These are phyloP conservation scores for Hirundo rustica DNA, from an alignment of 2,797 vertebrate species.

Conservation along the genomic window DNA sequence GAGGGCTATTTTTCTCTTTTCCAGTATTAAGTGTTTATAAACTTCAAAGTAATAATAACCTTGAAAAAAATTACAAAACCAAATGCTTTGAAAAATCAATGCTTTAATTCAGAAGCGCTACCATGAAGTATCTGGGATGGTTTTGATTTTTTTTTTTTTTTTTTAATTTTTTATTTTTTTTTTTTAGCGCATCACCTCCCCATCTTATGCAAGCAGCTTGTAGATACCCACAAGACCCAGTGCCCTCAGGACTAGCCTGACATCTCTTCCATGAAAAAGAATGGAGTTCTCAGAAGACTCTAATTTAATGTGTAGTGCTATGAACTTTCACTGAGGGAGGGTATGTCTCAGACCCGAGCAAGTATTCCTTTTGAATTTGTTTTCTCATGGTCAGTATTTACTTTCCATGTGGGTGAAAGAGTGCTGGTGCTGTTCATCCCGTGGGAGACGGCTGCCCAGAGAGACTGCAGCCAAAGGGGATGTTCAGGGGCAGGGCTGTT, in stretches of 20 bases:
- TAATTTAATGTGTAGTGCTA: neutral
- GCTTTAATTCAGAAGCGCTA: neutral
- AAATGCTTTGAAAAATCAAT: slow-evolving; percentile 1
- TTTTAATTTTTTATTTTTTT: neutral
- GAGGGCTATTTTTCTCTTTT: neutral
- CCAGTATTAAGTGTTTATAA: neutral
- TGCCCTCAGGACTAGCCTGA: neutral
- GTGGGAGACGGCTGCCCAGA: neutral
- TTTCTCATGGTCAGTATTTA: neutral
- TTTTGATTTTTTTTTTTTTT: neutral
- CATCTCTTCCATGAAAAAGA: neutral
- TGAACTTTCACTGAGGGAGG: neutral
- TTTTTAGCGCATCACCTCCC: rapidly evolving
- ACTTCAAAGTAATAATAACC: slow-evolving; percentile 2
- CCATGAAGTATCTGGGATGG: neutral
- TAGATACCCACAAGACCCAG: neutral
- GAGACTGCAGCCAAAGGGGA: rapidly evolving
- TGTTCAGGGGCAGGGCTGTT: neutral
- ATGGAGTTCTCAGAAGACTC: neutral
- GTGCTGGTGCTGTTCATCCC: neutral
- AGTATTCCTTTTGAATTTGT: neutral
- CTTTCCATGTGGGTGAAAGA: slow-evolving; percentile 11
- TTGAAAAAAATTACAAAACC: neutral
- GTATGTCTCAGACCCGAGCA: neutral
- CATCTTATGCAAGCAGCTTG: neutral